Evolutionary conservation across 2,888 invertebrate genomes (phyloP).

Genomic region (Apocheima hispidaria): DNA sequence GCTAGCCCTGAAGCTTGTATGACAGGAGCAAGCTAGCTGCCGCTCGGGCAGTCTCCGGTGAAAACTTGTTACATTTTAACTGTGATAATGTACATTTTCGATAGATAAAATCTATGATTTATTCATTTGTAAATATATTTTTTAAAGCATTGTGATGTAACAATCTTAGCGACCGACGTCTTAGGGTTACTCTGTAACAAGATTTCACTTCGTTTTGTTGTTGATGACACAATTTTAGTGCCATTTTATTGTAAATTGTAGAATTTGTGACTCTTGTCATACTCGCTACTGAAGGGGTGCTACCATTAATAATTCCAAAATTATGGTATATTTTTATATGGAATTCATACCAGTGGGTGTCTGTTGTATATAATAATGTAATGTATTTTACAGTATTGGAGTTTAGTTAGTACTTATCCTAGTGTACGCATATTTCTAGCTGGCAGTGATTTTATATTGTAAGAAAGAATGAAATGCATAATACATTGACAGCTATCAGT

Average conservation of each 20-base stretch:
- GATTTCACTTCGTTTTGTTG: slow-evolving; percentile 82
- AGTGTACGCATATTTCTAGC: slow-evolving; percentile 85
- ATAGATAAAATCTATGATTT: slow-evolving; percentile 83
- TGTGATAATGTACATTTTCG: slow-evolving; percentile 84
- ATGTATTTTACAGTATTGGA: slow-evolving; percentile 85
- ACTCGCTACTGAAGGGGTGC: slow-evolving; percentile 87
- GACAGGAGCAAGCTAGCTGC: slow-evolving; percentile 86
- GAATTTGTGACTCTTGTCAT: slow-evolving; percentile 86
- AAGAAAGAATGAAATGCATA: slow-evolving; percentile 85
- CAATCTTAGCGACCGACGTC: slow-evolving; percentile 75
- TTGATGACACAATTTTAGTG: slow-evolving; percentile 84
- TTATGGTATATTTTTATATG: slow-evolving; percentile 85
- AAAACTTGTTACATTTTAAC: slow-evolving; percentile 87
- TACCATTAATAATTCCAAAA: slow-evolving; percentile 86
- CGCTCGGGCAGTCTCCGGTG: slow-evolving; percentile 74
- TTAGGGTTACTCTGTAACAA: slow-evolving; percentile 86
- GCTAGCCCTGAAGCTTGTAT: slow-evolving; percentile 87
- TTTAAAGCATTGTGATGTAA: slow-evolving; percentile 75
- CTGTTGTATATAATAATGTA: slow-evolving; percentile 84
- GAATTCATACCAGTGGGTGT: slow-evolving; percentile 84
- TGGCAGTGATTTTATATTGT: slow-evolving; percentile 84
- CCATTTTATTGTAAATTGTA: slow-evolving; percentile 86
- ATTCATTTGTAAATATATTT: slow-evolving; percentile 81
- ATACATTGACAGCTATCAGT: slow-evolving; percentile 83
- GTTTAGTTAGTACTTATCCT: slow-evolving; percentile 84